phyloP scores from a whole-genome alignment of 2,797 vertebrate species.

The Mionectes olivaceus region DNA sequence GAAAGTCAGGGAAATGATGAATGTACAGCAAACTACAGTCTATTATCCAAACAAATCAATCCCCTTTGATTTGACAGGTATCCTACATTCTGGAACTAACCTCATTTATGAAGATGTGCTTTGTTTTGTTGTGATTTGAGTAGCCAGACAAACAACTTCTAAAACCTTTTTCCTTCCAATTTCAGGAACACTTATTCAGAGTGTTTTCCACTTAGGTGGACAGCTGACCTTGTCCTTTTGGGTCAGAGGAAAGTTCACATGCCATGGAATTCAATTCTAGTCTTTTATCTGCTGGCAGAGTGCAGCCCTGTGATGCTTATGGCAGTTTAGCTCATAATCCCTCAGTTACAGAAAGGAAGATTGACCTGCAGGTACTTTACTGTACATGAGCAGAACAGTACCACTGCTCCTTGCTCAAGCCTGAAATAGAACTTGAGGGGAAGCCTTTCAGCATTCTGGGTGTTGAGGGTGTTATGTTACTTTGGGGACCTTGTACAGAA shows the following conservation, averaged over 20 bases:
- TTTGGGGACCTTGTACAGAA: not conserved
- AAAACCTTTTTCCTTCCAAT: not conserved
- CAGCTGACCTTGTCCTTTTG: not conserved
- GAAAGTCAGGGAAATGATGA: not conserved
- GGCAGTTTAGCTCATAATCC: not conserved
- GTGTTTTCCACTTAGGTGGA: not conserved
- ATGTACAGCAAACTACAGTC: not conserved
- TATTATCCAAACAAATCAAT: not conserved
- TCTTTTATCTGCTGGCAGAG: not conserved
- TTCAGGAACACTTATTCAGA: not conserved
- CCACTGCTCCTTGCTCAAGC: not conserved
- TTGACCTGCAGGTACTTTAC: not conserved
- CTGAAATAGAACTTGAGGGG: not conserved
- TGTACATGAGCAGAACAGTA: not conserved
- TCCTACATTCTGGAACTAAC: not conserved
- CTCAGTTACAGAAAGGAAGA: not conserved
- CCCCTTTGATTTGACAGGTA: not conserved
- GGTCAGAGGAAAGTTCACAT: not conserved
- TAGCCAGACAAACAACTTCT: not conserved
- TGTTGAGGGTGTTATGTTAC: not conserved
- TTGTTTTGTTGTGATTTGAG: not conserved
- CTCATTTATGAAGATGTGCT: rapidly evolving
- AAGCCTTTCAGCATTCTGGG: not conserved
- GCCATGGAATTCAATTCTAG: not conserved
- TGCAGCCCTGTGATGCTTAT: not conserved